Evolutionary conservation across 2,113 vertebrate species (phyloP), one percentile per base, ranked within the genome.

Genomic region (Canis aureus): DNA sequence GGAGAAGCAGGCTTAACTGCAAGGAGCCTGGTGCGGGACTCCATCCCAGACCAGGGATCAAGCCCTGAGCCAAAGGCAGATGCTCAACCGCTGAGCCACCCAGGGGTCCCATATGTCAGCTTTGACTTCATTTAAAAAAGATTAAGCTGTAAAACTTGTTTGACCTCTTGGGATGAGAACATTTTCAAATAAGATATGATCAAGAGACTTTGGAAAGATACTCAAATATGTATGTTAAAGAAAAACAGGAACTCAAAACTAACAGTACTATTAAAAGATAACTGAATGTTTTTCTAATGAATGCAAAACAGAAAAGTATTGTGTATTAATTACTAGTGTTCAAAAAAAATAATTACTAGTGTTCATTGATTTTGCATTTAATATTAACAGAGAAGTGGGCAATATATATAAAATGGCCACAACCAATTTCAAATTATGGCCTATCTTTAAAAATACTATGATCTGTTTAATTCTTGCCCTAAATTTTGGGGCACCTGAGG

Each of bases 151-250:
- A 19, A 73, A 43, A 85, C 89, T 83, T 93, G 15, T 82, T 84
- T 81, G 32, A 85, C 35, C 86, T 82, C 43, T 66, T 88, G 57
- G 38, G 23, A 49, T 92, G 3, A 93, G 85, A 74, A 23, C 49
- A 71, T 91, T 93, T 97, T 96, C 60, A 78, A 43, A 29, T 76
- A 84, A 78, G 11, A 94, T 11, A 71, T 82, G 55, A 74, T 67
- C 20, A 43, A 83, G 32, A 97, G 17, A 51, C n/a, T 73, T 82
- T 59, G 29, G 38, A 59, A 97, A 82, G 79, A 71, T 85, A 55
- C 1, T 73, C 43, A 93, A 10, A 55, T 92, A 16, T 84, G 16
- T 78, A 91, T 38, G 49, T 76, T 82, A 4, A 89, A 92, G 74
- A 60, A 93, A 92, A 93, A 0, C 51, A 59, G 20, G 35, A 43